These are phyloP conservation scores for Acleris laterana DNA, from an alignment of 2,888 invertebrate genomes.

Conservation along the genomic window DNA sequence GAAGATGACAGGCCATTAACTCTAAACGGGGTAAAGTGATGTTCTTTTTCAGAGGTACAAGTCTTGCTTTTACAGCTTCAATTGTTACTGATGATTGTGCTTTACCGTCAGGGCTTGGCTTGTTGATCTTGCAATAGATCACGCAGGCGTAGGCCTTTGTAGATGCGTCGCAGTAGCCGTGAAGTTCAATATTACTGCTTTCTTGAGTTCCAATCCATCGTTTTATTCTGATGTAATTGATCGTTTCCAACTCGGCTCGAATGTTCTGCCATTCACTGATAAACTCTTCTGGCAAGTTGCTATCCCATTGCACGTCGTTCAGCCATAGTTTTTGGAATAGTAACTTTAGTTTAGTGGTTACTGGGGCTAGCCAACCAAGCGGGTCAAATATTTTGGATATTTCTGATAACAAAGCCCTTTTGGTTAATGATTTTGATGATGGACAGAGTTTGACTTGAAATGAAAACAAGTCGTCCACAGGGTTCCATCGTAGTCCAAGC, in stretches of 20 bases:
- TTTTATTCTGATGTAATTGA: background rate
- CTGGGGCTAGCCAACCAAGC: conserved; percentile 14
- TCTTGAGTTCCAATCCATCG: background rate
- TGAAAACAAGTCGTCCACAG: too few species aligned
- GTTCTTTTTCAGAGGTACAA: background rate
- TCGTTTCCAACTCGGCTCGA: background rate
- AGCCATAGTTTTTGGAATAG: conserved; percentile 27
- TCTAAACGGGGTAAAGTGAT: background rate
- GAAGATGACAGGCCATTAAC: background rate
- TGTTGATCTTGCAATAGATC: background rate
- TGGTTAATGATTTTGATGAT: too few species aligned
- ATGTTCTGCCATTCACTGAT: background rate
- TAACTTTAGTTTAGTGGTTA: conserved; percentile 22
- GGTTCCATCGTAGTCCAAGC: too few species aligned
- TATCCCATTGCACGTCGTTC: background rate
- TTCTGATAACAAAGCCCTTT: too few species aligned
- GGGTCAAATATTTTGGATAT: conserved; percentile 26
- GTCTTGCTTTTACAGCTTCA: background rate
- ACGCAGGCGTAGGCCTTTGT: background rate
- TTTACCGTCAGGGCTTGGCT: background rate
- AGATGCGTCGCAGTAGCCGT: background rate
- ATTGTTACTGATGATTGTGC: background rate
- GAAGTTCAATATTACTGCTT: background rate
- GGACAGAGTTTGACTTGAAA: too few species aligned
- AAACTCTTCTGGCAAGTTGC: background rate